Base-by-base conservation (phyloP, 2,888 invertebrate species). In the Lottia gigantea region DNA sequence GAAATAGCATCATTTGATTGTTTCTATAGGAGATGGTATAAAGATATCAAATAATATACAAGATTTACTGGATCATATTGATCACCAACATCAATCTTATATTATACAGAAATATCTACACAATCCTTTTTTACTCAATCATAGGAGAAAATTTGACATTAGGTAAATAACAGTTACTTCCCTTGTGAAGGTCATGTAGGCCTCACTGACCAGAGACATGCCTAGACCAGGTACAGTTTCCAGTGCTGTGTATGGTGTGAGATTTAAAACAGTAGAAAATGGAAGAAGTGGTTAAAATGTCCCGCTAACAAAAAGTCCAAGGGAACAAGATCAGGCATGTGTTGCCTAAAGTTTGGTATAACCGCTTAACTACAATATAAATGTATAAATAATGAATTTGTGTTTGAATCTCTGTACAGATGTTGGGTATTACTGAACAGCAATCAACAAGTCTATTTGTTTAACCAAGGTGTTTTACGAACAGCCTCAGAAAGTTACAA, bases 361-460 rank as follows among this genome's bases (percentile, higher is more conserved):
- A 4, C 31, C 2, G 31, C 31, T 31, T 31, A 6, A 4, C 3
- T 31, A 4, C 2, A 2, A 4, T 2, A 6, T 31, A 6, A 31
- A 31, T 6, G 3, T 31, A 4, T 31, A 31, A 31, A 6, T 31
- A 4, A 31, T 4, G 31, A 31, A 31, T 31, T n/a, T 31, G 31
- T 31, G n/a, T 47, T 49, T 31, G n/a, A 8, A 25, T 68, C n/a
- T 65, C 25, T 40, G 15, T 72, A 8, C 71, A 84, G 84, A 66
- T 80, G 80, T 66, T 84, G 84, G 84, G 82, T 82, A 0, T 71
- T 84, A 40, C 68, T 84, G n/a, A 83, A 84, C 66, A 62, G 74
- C 12, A 70, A 73, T 63, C 83, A 80, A 74, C 76, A 80, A 68
- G 76, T 83, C 25, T 81, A 80, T 67, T 71, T 82, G 65, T 84